These are phyloP conservation scores for Campoletis raptor DNA, from an alignment of 2,888 invertebrate species.

Conservation along the genomic window DNA sequence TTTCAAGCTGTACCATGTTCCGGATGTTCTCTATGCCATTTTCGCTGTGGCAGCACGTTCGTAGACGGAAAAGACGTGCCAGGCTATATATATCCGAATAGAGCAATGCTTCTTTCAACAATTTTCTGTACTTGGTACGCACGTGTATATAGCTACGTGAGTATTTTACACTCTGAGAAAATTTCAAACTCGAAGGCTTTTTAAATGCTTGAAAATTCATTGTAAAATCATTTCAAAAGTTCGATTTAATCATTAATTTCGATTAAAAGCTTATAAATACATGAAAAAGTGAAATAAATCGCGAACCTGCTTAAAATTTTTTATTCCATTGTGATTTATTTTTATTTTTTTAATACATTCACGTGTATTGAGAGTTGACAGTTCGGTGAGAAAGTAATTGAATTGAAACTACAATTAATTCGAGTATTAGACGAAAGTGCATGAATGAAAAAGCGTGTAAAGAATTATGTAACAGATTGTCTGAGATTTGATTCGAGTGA, in stretches of 20 bases:
- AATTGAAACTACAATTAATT: not conserved
- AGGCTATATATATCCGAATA: not conserved
- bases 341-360: no score
- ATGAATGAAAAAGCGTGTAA: constrained; percentile 20
- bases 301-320: no score
- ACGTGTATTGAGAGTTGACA: no score
- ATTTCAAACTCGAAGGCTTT: constrained; percentile 4
- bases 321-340: no score
- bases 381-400: not conserved
- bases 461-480: constrained; percentile 1
- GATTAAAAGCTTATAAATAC: no score
- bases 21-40: constrained; percentile 22
- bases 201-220: not conserved
- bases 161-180: not conserved
- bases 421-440: constrained; percentile 19
- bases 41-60: constrained; percentile 31
- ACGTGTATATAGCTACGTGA: not conserved
- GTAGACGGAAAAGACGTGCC: constrained; percentile 20
- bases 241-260: not conserved
- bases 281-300: no score
- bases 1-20: constrained; percentile 9
- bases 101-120: constrained; percentile 22
- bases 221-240: not conserved
- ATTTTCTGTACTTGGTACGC: not conserved
- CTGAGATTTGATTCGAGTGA: constrained; percentile 51